Evolutionary conservation across 2,113 vertebrate species (phyloP).

Genomic region (Megaceryle torquata): DNA sequence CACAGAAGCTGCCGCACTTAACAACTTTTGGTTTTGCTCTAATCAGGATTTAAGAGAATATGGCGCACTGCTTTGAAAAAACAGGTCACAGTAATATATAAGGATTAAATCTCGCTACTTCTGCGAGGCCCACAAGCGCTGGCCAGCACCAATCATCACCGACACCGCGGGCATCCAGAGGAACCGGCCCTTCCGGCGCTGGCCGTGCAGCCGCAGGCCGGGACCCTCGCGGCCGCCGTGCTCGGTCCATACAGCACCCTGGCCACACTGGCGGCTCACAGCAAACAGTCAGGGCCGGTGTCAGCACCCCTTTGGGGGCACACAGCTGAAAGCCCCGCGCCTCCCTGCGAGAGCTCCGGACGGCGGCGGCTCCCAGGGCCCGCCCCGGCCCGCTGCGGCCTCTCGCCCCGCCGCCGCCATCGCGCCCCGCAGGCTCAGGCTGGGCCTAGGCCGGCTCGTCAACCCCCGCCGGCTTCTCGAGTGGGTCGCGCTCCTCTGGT

Average conservation of each 20-base stretch:
- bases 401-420: background rate
- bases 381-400: no score
- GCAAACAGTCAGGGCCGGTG: background rate
- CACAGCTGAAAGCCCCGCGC: background rate
- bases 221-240: no score
- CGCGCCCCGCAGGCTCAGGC: background rate
- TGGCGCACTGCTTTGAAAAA: background rate
- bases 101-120: background rate
- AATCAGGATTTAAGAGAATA: rapidly evolving
- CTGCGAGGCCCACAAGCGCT: background rate
- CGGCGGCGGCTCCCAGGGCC: background rate
- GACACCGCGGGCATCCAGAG: no score
- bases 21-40: background rate
- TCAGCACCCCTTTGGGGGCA: rapidly evolving
- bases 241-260: no score
- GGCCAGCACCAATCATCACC: background rate
- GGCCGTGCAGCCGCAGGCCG: background rate
- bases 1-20: background rate
- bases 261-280: background rate
- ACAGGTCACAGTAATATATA: rapidly evolving
- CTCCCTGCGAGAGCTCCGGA: background rate
- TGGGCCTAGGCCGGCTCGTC: background rate
- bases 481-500: no score
- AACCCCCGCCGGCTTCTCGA: background rate
- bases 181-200: no score